Conservation (phyloP, 1,140 invertebrate genomes). For the Asobara japonica region DNA sequence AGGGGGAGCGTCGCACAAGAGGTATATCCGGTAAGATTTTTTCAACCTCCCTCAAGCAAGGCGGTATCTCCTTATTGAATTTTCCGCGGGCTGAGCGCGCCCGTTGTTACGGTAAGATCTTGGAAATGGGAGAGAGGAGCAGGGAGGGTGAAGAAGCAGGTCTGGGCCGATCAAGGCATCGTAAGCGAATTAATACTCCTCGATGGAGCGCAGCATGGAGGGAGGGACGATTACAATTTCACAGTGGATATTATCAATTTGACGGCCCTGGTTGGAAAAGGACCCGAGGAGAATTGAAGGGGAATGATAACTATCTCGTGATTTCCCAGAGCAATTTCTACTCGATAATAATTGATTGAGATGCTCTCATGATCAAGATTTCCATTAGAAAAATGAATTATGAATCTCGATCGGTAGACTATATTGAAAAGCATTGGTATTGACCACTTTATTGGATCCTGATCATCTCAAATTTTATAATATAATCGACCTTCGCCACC, state of each 20-base stretch:
- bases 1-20: neutral
- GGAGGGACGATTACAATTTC: conserved; percentile 22
- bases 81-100: conserved; percentile 37
- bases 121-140: neutral
- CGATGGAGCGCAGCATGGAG: neutral
- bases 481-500: neutral
- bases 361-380: neutral
- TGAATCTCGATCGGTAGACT: neutral
- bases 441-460: neutral
- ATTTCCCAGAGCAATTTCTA: neutral
- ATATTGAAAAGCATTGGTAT: neutral
- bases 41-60: conserved; percentile 13
- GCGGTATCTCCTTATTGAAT: conserved; percentile 39
- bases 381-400: neutral
- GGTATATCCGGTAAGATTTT: conserved; percentile 19
- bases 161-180: conserved; percentile 15
- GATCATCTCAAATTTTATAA: neutral
- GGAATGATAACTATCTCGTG: neutral
- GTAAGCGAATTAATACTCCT: conserved; percentile 20
- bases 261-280: neutral
- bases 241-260: conserved; percentile 26
- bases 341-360: conserved; percentile 1
- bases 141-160: neutral
- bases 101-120: conserved; percentile 7
- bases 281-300: conserved; percentile 6